phyloP scores from a whole-genome alignment of 2,888 invertebrate species.

The Meiosimyza decipiens region DNA sequence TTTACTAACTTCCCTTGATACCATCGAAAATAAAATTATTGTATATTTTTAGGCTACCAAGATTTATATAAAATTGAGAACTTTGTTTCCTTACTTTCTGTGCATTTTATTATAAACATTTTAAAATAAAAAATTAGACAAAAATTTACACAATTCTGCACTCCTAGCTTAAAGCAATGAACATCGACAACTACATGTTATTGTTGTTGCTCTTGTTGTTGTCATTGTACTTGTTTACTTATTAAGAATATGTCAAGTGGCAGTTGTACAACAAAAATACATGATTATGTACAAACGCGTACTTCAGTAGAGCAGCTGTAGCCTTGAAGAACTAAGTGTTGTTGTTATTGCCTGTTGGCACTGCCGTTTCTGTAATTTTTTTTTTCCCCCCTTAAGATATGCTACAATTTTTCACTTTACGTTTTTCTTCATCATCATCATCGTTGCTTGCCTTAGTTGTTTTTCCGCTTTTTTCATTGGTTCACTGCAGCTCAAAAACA shows the following conservation, averaged over 20 bases:
- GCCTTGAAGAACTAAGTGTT: slow-evolving; percentile 22
- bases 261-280: neutral
- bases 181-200: neutral
- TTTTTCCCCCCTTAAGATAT: slow-evolving; percentile 12
- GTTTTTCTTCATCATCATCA: too few relatives aligned
- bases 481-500: neutral
- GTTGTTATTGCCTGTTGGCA: neutral
- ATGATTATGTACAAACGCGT: neutral
- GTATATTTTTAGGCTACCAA: too few relatives aligned
- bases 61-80: too few relatives aligned
- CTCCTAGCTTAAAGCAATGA: neutral
- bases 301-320: slow-evolving; percentile 16
- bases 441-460: neutral
- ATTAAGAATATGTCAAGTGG: slow-evolving; percentile 17
- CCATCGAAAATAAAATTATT: too few relatives aligned
- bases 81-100: neutral
- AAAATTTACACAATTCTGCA: neutral
- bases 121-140: too few relatives aligned
- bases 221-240: slow-evolving; percentile 1
- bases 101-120: neutral
- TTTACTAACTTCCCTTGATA: too few relatives aligned
- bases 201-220: slow-evolving; percentile 5
- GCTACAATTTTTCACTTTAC: slow-evolving; percentile 6
- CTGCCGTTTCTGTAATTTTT: neutral
- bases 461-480: neutral